Evolutionary conservation across 2,888 invertebrate genomes (phyloP), one percentile per base, ranked within the genome.

Genomic region (Automeris io): DNA sequence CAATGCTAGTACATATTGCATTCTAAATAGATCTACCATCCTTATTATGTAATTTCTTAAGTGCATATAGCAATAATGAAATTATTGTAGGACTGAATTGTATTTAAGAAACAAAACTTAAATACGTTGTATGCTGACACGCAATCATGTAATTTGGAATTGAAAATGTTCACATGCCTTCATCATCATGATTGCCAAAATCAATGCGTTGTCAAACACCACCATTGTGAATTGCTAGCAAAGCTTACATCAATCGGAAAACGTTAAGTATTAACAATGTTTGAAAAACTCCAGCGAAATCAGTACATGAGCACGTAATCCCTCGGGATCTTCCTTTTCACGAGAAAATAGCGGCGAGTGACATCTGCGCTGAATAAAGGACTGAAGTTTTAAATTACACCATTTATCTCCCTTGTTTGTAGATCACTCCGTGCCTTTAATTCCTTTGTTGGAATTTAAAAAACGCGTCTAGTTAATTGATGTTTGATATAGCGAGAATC

Each of bases 351-450:
- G 57, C 49, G 51, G 50, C 48, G 52, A 61, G 61, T 66, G 69
- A 71, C 69, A 70, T 70, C 61, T 61, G 61, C 35, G 51, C 48
- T 59, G 69, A 74, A 72, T 75, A 78, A 78, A 66, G 67, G 61
- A 49, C 45, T 43, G 39, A 59, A 57, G 70, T 71, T 76, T 74
- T 64, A 70, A 77, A 79, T 80, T 74, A 72, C 76, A 62, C 72
- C 67, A 75, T 75, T 72, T 72, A 76, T 79, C 70, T 68, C 70
- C 51, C 59, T 42, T 40, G 50, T 51, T 51, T 23, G 33, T 37
- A 29, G 11, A 22, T 21, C 34, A 29, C 33, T 32, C 46, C 35
- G 41, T 50, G 54, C 60, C 63, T 75, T 71, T 74, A 75, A 76
- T 76, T 70, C 64, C 64, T 62, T 58, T 66, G 70, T 59, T 59